Conservation (phyloP, 2,797 vertebrate species). For the Poecilia wingei region DNA sequence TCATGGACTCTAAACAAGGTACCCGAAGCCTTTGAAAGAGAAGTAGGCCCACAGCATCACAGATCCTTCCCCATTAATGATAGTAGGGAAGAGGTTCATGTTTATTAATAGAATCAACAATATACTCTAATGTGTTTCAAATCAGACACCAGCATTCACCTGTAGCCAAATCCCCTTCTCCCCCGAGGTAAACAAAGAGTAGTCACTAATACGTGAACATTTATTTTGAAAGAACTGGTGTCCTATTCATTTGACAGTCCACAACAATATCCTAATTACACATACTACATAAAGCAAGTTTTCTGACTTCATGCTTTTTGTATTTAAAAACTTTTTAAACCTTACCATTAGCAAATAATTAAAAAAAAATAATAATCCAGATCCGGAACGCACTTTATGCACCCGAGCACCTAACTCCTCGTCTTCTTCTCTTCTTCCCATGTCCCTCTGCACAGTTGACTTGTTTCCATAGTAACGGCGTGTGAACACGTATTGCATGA, state of each 20-base stretch:
- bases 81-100: no score
- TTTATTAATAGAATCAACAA: not conserved
- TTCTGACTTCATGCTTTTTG: not conserved
- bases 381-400: slow-evolving; percentile 17
- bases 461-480: slow-evolving; percentile 70
- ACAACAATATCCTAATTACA: not conserved
- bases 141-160: not conserved
- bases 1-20: not conserved
- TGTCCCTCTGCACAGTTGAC: slow-evolving; percentile 62
- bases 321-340: not conserved
- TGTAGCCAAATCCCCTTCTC: not conserved
- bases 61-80: not conserved
- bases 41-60: not conserved
- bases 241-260: not conserved
- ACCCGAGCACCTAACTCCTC: slow-evolving; percentile 17
- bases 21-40: not conserved
- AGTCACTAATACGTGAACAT: not conserved
- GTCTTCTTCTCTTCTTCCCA: not conserved
- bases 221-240: not conserved
- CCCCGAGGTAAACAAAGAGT: not conserved
- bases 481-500: slow-evolving; percentile 23
- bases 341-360: slow-evolving; percentile 28
- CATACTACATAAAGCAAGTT: not conserved
- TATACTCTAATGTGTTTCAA: not conserved
- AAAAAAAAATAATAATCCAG: slow-evolving; percentile 14